Base-by-base conservation (phyloP, 2,113 vertebrate genomes). In the Caloenas nicobarica region DNA sequence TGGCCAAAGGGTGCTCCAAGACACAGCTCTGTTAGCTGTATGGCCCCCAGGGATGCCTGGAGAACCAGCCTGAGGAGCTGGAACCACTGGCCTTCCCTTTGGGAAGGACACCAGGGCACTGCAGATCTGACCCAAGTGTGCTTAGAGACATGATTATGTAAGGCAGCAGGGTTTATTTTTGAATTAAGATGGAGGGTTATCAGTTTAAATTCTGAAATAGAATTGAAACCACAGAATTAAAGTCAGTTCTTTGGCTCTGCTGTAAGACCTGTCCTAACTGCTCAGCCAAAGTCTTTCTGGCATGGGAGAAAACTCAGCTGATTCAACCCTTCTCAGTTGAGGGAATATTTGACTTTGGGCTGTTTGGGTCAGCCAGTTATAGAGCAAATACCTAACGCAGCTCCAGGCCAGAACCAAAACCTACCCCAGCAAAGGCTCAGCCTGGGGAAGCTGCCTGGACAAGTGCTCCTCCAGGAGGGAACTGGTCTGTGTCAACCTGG, bases 151-250 rank as follows among this genome's bases (percentile, higher is more conserved):
- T 15, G 51, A 86, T 74, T 71, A 77, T 86, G 31, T 51, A 65
- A 86, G 61, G 48, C 38, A 71, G 31, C 6, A 54, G 36, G 10
- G 15, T 38, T 88, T 89, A 54, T 89, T 88, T 89, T 86, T 44
- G 61, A 93, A 76, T 74, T 42, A 83, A 83, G n/a, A 61, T 57
- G 61, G 29, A 66, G 11, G 22, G 28, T 90, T 88, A 86, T 90
- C 48, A 61, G 5, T 90, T 95, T 86, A 71, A 89, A 61, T 84
- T 86, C 79, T 84, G 90, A 93, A 92, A 94, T 26, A 69, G 16
- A 24, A 29, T 29, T 46, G 61, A 90, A 88, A 78, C 36, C 80
- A 81, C 60, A 81, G n/a, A 88, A 90, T 53, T 56, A 81, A 84
- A 88, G 23, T 48, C 38, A 65, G 5, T 81, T 69, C 22, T 80